Conservation (phyloP, 2,888 invertebrate species). For the Lycaena phlaeas region DNA sequence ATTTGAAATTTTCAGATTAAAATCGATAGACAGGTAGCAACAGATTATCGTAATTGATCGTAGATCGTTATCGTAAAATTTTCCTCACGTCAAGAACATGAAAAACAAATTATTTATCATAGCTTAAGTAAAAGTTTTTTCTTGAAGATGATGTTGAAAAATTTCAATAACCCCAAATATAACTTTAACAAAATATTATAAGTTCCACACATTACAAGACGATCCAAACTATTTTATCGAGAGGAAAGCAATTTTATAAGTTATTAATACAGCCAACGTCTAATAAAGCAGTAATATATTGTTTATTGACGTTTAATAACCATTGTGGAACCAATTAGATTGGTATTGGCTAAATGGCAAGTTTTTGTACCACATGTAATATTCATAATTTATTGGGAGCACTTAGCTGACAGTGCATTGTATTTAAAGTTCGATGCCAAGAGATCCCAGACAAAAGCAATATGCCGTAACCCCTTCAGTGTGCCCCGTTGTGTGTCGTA, state of each 20-base stretch:
- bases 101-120: no score
- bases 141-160: no score
- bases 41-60: no score
- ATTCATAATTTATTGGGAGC: constrained; percentile 57
- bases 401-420: constrained; percentile 54
- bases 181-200: no score
- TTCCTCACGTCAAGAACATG: no score
- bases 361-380: constrained; percentile 38
- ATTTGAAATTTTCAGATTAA: no score
- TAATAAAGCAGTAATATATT: constrained; percentile 16
- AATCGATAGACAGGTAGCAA: no score
- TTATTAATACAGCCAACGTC: neutral
- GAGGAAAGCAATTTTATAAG: constrained; percentile 8
- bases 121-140: no score
- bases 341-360: constrained; percentile 31
- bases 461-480: constrained; percentile 42
- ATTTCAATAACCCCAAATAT: no score
- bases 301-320: constrained; percentile 21
- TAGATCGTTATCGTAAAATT: no score
- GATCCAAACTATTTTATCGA: constrained; percentile 11
- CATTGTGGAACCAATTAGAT: constrained; percentile 13
- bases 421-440: constrained; percentile 61
- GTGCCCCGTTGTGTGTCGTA: constrained; percentile 47
- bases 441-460: constrained; percentile 70
- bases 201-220: no score